Conservation (phyloP, 2,113 vertebrate species). For the Pholis gunnellus region DNA sequence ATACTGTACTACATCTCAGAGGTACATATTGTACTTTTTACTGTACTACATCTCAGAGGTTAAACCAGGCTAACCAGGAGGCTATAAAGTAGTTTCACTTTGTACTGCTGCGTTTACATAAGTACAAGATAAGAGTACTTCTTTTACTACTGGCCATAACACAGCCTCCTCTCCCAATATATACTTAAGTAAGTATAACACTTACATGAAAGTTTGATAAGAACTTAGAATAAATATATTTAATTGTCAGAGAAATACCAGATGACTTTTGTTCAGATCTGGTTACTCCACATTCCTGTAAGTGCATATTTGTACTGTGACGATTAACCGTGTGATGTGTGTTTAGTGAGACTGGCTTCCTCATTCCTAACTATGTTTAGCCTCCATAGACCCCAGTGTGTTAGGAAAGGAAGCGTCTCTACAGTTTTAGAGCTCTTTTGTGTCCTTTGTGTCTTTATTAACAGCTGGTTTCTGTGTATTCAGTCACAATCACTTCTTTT, state of each 20-base stretch:
- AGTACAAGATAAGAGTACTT: background rate
- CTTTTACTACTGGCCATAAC: background rate
- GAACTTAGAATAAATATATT: background rate
- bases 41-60: no score
- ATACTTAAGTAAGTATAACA: background rate
- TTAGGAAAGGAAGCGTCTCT: background rate
- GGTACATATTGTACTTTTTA: no score
- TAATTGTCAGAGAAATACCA: background rate
- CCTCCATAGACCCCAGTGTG: background rate
- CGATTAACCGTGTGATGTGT: background rate
- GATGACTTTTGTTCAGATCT: background rate
- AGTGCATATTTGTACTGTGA: background rate
- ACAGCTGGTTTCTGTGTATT: background rate
- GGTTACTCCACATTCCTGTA: background rate
- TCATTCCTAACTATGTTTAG: slow-evolving; percentile 18
- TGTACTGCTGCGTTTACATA: background rate
- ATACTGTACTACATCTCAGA: no score
- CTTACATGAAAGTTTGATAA: background rate
- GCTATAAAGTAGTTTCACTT: background rate
- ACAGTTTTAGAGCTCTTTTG: background rate
- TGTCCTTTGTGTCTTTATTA: background rate
- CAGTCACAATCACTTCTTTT: background rate
- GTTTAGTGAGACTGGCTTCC: slow-evolving; percentile 17
- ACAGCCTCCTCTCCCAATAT: background rate
- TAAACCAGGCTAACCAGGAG: background rate